Percentiles rank a stretch among this genome's conserved stretches.
These are phyloP conservation scores for Salpingus planirostris DNA, from an alignment of 2,888 invertebrate genomes.

Conservation along the genomic window DNA sequence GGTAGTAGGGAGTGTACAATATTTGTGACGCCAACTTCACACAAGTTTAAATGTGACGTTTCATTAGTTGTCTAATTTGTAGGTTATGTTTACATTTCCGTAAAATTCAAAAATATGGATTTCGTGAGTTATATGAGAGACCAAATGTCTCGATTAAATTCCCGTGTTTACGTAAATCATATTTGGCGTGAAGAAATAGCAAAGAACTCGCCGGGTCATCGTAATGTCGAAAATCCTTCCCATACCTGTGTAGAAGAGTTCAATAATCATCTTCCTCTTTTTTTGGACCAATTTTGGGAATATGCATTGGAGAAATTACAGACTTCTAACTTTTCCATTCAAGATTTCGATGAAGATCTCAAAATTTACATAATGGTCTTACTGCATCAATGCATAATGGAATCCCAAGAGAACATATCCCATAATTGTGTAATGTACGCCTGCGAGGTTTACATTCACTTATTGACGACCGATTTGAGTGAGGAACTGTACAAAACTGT, in stretches of 20 bases:
- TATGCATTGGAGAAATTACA: conserved; percentile 8
- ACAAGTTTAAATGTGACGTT: too few relatives aligned
- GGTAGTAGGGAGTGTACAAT: too few relatives aligned
- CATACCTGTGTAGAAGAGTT: conserved; percentile 4
- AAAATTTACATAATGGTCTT: conserved; percentile 8
- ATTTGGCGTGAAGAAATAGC: conserved; percentile 9
- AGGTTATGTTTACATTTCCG: background rate
- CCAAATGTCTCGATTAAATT: conserved; percentile 8
- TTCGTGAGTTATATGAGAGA: conserved; percentile 10
- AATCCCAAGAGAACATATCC: conserved; percentile 10
- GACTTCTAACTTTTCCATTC: background rate
- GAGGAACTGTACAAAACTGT: conserved; percentile 8
- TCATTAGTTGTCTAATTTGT: background rate
- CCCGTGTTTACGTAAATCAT: conserved; percentile 6
- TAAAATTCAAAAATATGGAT: conserved; percentile 8
- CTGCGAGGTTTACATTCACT: conserved; percentile 8
- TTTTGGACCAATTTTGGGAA: conserved; percentile 12
- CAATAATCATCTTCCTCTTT: conserved; percentile 10
- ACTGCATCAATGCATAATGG: conserved; percentile 10
- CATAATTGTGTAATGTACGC: conserved; percentile 6
- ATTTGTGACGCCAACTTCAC: too few relatives aligned
- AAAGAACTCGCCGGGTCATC: background rate
- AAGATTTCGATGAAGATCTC: conserved; percentile 12
- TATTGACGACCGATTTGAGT: conserved; percentile 6
- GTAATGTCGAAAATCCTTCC: conserved; percentile 1